phyloP scores from a whole-genome alignment of 2,113 vertebrate genomes.

The Gobius niger region DNA sequence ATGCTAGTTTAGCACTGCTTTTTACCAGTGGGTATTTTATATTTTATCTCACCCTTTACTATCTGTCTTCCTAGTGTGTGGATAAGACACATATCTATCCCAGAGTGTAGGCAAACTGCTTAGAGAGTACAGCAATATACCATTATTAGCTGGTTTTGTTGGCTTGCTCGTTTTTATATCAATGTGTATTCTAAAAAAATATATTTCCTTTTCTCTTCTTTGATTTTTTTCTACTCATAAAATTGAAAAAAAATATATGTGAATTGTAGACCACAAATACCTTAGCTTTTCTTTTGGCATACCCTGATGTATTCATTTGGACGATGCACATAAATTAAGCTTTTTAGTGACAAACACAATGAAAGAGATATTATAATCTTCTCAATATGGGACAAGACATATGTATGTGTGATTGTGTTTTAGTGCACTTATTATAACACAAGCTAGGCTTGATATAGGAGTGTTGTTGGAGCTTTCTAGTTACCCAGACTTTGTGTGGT shows the following conservation, averaged over 20 bases:
- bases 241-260: slow-evolving; percentile 39
- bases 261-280: slow-evolving; percentile 56
- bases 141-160: slow-evolving; percentile 75
- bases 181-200: slow-evolving; percentile 68
- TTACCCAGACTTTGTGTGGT: slow-evolving; percentile 78
- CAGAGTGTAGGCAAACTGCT: slow-evolving; percentile 71
- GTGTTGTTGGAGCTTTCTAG: slow-evolving; percentile 79
- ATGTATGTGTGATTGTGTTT: slow-evolving; percentile 74
- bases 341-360: slow-evolving; percentile 70
- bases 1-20: slow-evolving; percentile 76
- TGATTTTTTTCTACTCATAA: slow-evolving; percentile 42
- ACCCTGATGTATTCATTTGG: slow-evolving; percentile 71
- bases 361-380: slow-evolving; percentile 69
- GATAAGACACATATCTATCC: slow-evolving; percentile 72
- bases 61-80: slow-evolving; percentile 80
- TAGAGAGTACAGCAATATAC: slow-evolving; percentile 80
- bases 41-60: slow-evolving; percentile 75
- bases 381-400: slow-evolving; percentile 66
- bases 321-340: slow-evolving; percentile 61
- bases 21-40: slow-evolving; percentile 73
- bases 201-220: slow-evolving; percentile 56
- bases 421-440: slow-evolving; percentile 81
- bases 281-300: slow-evolving; percentile 63
- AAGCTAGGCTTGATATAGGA: slow-evolving; percentile 82
- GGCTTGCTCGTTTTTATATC: slow-evolving; percentile 75